Conservation (phyloP, 2,113 vertebrate species). For the Lucifuga dentata region DNA sequence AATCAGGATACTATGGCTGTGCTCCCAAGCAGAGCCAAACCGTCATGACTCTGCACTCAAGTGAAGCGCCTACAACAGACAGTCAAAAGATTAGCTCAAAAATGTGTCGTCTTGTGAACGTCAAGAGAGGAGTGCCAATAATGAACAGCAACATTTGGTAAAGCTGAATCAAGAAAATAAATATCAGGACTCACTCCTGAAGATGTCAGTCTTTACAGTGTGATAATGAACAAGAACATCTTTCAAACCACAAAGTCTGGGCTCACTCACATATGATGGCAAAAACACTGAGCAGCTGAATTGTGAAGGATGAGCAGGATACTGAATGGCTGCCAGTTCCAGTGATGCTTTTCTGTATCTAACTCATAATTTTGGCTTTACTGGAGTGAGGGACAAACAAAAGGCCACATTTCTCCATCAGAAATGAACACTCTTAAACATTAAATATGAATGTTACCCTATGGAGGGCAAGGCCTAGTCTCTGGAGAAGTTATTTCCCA, state of each 20-base stretch:
- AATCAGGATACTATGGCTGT: no score
- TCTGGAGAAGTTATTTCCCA: slow-evolving; percentile 42
- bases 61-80: no score
- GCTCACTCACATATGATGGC: slow-evolving; percentile 31
- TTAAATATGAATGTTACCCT: slow-evolving; percentile 27
- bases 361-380: background rate
- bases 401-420: background rate
- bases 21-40: no score
- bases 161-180: no score
- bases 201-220: no score
- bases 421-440: background rate
- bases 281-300: background rate
- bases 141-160: no score
- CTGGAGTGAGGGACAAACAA: background rate
- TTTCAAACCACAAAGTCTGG: slow-evolving; percentile 24
- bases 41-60: no score
- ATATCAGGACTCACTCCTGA: no score
- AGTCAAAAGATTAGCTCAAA: no score
- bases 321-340: background rate
- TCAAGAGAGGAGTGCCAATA: no score
- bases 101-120: no score
- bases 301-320: background rate
- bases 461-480: slow-evolving; percentile 17
- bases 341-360: background rate
- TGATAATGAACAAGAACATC: background rate